A percentile compares a stretch with the other conserved stretches of the same genome.
Evolutionary conservation across 1,140 invertebrate genomes (phyloP).

Genomic region (Pygmarrhopalites habei): DNA sequence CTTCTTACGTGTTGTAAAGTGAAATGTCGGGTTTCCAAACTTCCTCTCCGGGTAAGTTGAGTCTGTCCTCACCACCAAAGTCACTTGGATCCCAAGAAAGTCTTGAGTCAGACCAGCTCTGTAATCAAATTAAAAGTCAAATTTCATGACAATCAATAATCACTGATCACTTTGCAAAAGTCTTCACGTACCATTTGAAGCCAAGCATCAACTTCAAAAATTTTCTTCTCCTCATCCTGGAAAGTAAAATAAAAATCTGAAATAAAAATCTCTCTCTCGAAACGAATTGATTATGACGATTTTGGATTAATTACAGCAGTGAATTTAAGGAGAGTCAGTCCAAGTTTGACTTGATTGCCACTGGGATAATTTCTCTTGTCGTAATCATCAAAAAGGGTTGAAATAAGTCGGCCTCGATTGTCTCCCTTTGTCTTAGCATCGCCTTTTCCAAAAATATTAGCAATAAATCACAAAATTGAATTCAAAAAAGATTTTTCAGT

Average conservation of each 20-base stretch:
- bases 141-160: no score
- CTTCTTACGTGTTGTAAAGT: conserved; percentile 9
- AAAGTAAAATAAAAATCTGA: not conserved
- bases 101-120: conserved; percentile 11
- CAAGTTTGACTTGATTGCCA: not conserved
- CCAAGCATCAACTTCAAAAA: not conserved
- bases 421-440: not conserved
- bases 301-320: conserved; percentile 3
- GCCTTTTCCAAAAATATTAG: not conserved
- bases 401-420: not conserved
- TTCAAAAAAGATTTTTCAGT: no score
- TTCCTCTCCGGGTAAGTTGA: not conserved
- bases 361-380: conserved; percentile 14
- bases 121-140: no score
- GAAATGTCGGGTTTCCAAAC: conserved; percentile 11
- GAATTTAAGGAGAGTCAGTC: not conserved
- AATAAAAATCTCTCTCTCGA: no score
- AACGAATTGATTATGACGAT: no score
- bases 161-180: no score
- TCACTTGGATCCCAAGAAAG: not conserved
- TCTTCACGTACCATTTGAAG: not conserved
- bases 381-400: not conserved
- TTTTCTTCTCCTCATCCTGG: conserved; percentile 1
- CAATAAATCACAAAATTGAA: no score
- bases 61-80: not conserved